A percentile compares a stretch with the other conserved stretches of the same genome.
These are phyloP conservation scores for Channallabes apus DNA, from an alignment of 2,797 vertebrate species.

Conservation along the genomic window DNA sequence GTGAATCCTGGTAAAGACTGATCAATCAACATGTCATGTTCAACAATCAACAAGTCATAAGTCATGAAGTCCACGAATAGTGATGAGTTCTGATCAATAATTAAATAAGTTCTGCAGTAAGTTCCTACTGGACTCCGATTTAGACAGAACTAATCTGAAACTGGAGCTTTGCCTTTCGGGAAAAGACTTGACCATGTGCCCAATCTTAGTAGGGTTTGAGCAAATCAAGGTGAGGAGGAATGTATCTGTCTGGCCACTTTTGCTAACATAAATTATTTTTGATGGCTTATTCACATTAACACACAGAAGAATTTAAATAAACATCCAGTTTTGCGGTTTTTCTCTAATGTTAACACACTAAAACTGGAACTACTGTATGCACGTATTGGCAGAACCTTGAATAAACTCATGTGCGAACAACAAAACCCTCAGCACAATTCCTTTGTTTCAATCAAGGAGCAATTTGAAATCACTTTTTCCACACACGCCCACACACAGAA, in stretches of 20 bases:
- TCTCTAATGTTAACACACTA: too few relatives aligned
- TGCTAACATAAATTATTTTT: conserved; percentile 40
- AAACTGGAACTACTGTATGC: too few relatives aligned
- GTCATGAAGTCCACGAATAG: not conserved
- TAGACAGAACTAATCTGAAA: conserved; percentile 41
- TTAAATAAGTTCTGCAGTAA: not conserved
- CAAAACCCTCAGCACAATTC: too few relatives aligned
- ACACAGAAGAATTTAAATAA: not conserved
- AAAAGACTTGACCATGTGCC: not conserved
- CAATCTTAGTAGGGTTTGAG: conserved; percentile 4
- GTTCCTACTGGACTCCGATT: not conserved
- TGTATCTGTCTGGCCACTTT: conserved; percentile 55
- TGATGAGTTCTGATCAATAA: too few relatives aligned
- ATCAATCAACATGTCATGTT: not conserved
- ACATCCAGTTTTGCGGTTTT: not conserved
- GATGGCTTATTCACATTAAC: not conserved
- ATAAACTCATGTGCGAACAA: too few relatives aligned
- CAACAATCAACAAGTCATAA: too few relatives aligned
- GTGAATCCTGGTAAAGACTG: not conserved
- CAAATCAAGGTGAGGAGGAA: not conserved
- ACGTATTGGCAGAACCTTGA: too few relatives aligned
- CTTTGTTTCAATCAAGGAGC: too few relatives aligned
- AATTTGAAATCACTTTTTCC: too few relatives aligned
- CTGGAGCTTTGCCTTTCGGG: conserved; percentile 54
- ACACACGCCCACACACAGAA: too few relatives aligned